Percentiles rank a stretch among this genome's conserved stretches.
Evolutionary conservation across 2,888 invertebrate genomes (phyloP).

Genomic region (Brassicogethes aeneus): DNA sequence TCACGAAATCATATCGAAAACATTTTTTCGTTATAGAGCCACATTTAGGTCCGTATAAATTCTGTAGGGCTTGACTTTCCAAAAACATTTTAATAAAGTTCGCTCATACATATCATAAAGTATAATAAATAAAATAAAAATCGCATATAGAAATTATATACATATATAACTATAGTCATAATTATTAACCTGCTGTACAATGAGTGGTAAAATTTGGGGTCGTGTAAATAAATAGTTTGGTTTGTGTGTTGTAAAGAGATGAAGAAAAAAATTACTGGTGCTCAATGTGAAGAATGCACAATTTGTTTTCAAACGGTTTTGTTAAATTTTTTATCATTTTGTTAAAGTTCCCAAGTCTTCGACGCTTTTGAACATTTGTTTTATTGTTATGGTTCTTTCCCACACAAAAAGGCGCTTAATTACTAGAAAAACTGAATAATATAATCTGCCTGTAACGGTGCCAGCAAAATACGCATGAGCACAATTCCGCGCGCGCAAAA

Average conservation of each 20-base stretch:
- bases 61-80: background rate
- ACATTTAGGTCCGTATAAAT: too few species aligned
- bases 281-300: conserved; percentile 32
- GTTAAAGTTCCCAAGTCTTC: too few species aligned
- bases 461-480: too few species aligned
- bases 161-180: conserved; percentile 5
- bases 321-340: too few species aligned
- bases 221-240: conserved; percentile 21
- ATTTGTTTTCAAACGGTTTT: conserved; percentile 19
- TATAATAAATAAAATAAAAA: conserved; percentile 22
- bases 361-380: too few species aligned
- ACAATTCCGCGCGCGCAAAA: too few species aligned
- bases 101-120: conserved; percentile 42
- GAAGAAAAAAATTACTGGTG: conserved; percentile 29
- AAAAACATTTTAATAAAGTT: conserved; percentile 25
- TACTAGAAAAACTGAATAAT: too few species aligned
- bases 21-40: too few species aligned
- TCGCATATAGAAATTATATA: conserved; percentile 1
- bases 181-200: conserved; percentile 29
- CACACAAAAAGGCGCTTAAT: too few species aligned
- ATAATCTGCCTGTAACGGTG: too few species aligned
- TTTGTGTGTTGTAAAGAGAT: conserved; percentile 25
- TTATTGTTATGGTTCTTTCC: too few species aligned
- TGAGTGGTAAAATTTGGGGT: conserved; percentile 18
- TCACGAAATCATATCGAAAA: too few species aligned